Evolutionary conservation across 2,797 vertebrate species (phyloP), one percentile per base, ranked within the genome.

Genomic region (Rhinella marina): DNA sequence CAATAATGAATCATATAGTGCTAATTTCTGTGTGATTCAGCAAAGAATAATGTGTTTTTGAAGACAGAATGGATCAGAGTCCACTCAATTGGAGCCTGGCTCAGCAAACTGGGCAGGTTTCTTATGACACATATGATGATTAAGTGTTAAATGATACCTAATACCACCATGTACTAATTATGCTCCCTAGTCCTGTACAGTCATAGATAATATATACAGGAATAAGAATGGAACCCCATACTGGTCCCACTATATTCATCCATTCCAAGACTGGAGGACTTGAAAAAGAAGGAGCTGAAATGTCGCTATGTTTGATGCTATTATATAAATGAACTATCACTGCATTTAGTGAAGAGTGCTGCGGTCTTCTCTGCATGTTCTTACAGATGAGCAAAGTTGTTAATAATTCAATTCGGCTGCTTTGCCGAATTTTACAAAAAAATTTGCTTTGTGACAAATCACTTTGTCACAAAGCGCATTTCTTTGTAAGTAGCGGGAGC

Each of bases 21-120:
- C n/a, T 68, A 17, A 29, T 52, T 27, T 77, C 14, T 19, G 7
- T 64, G 32, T 61, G 41, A 78, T 50, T 78, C 76, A 76, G 54
- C 70, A 76, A 21, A 52, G 10, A 62, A 41, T 78, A 62, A 75
- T 64, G 84, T 48, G 59, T 54, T 48, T 78, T 48, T 85, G 29
- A 78, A 64, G 25, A n/a, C 25, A 14, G 23, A 27, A 17, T 7
- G 48, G 75, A 32, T 78, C 73, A 86, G 52, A 79, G 73, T 86
- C 61, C 75, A 66, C 9, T 0, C 13, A 25, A 32, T 23, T 61
- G 10, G 19, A 75, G 25, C 66, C 23, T 59, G 14, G 19, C 25
- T 73, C 27, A 73, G 66, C 68, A 25, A 84, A 57, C 17, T 23
- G 10, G 2, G 41, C 9, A 52, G 73, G 32, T 48, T 73, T 23